phyloP scores from a whole-genome alignment of 2,888 invertebrate species.

The Epirrhoe alternata region DNA sequence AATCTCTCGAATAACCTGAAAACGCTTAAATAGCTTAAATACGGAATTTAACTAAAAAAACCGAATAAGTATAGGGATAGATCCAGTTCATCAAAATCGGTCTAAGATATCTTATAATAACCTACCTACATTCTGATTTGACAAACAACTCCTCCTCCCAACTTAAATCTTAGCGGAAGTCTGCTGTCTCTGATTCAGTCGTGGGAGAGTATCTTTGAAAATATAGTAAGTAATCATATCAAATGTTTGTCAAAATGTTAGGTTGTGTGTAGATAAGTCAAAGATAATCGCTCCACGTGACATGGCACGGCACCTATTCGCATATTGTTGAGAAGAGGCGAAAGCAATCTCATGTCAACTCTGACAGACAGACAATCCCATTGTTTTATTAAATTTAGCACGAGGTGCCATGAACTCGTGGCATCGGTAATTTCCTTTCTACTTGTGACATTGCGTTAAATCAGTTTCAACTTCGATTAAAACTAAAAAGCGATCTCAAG shows the following conservation, averaged over 20 bases:
- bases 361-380: slow-evolving; percentile 61
- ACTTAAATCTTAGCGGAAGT: too few species aligned
- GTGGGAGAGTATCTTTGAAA: too few species aligned
- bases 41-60: too few species aligned
- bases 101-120: too few species aligned
- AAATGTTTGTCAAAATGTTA: background rate
- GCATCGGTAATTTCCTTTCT: slow-evolving; percentile 20
- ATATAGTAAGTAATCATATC: background rate
- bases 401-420: slow-evolving; percentile 35
- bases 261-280: slow-evolving; percentile 6
- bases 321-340: slow-evolving; percentile 54
- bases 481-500: background rate
- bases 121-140: too few species aligned
- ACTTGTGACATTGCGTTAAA: background rate
- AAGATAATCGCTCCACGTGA: slow-evolving; percentile 45
- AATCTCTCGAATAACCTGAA: too few species aligned
- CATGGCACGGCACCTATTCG: slow-evolving; percentile 36
- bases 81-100: too few species aligned
- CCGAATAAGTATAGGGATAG: too few species aligned
- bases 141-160: too few species aligned
- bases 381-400: slow-evolving; percentile 44
- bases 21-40: too few species aligned
- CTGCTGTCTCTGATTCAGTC: background rate
- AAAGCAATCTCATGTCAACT: slow-evolving; percentile 68
- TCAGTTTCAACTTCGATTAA: background rate